Evolutionary conservation across 1,140 invertebrate genomes (phyloP), one percentile per base, ranked within the genome.

Genomic region (Carposina sasakii): DNA sequence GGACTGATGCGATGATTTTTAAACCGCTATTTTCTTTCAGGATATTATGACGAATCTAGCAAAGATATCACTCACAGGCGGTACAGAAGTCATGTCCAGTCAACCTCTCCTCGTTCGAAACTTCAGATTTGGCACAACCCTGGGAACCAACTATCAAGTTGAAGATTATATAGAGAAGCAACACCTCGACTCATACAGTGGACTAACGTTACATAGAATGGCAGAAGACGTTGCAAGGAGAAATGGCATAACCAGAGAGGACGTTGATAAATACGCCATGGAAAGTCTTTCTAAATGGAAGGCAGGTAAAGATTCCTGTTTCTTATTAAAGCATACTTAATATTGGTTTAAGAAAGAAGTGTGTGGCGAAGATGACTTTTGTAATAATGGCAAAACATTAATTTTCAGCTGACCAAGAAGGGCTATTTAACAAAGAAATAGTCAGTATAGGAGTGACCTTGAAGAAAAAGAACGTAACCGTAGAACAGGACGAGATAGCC

Each of bases 151-250:
- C 37, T 89, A 93, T 49, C 81, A 92, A 63, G 85, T 99, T 20
- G 97, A 99, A 86, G 97, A 99, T 83, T 86, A 90, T 4, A 85
- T 99, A n/a, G 98, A 96, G 94, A 85, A 90, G 0, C 92, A 93
- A 12, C 85, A 98, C 2, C 91, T 91, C 1, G 98, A 99, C 74
- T 89, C 89, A 2, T 91, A 96, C 60, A 94, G 92, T 69, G 94
- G 96, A 67, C 85, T 95, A 15, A 93, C 96, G 0, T 97, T 99
- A 95, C 96, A 93, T 5, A 73, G 96, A 34, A 98, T 97, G 19
- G 98, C 97, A 8, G 98, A 99, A 85, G 98, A 98, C 74, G 85
- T 99, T 39, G 97, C 95, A 0, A 91, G 91, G 39, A 92, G 97
- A 67, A 96, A 94, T 74, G 91, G 91, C 48, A 87, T 99, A 15